Evolutionary conservation across 2,113 vertebrate species (phyloP).

Genomic region (Gorsachius goisagi): DNA sequence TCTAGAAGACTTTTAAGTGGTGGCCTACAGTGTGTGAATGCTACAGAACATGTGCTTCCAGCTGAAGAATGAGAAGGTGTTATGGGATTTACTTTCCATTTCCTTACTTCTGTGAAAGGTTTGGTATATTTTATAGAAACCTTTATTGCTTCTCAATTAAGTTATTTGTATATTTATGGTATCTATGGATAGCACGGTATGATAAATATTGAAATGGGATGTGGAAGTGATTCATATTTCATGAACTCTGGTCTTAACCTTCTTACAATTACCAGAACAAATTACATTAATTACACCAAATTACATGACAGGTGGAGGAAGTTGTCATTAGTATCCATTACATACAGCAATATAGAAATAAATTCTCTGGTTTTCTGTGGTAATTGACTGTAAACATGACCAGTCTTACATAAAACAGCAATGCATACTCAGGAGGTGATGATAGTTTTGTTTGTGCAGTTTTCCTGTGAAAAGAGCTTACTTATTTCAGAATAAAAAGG

Average conservation of each 20-base stretch:
- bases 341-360: conserved; percentile 7
- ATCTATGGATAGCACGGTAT: background rate
- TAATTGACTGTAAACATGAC: conserved; percentile 35
- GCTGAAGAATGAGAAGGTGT: background rate
- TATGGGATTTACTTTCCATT: background rate
- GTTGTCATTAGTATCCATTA: conserved; percentile 62
- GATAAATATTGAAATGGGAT: conserved; percentile 48
- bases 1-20: background rate
- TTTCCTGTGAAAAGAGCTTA: background rate
- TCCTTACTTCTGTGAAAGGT: background rate
- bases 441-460: background rate
- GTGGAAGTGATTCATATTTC: conserved; percentile 50
- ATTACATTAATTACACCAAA: conserved; percentile 64
- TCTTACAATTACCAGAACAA: conserved; percentile 51
- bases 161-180: background rate
- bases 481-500: background rate
- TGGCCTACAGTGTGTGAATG: background rate
- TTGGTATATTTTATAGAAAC: background rate
- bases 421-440: background rate
- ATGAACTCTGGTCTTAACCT: conserved; percentile 40
- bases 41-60: background rate
- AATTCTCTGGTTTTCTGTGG: background rate
- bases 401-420: conserved; percentile 7
- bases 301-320: conserved; percentile 43
- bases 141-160: background rate